Conservation (phyloP, 2,797 vertebrate genomes). For the Neosilurus hyrtlii region DNA sequence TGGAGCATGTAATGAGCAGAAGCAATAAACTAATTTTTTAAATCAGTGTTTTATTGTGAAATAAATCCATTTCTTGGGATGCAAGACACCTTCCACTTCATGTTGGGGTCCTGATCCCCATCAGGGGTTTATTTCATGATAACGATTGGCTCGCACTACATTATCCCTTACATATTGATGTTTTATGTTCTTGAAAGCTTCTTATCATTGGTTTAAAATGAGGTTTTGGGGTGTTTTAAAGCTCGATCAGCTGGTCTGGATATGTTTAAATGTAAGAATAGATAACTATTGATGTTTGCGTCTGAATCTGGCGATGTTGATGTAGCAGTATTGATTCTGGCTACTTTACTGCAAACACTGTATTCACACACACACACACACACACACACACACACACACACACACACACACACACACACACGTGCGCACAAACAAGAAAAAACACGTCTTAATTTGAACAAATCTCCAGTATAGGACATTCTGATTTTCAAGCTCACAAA, state of each 20-base stretch:
- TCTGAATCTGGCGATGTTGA: neutral
- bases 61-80: too few species aligned
- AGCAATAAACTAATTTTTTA: too few species aligned
- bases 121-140: too few species aligned
- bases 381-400: conserved; percentile 15
- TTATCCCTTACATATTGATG: too few species aligned
- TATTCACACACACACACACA: conserved; percentile 7
- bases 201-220: neutral
- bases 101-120: too few species aligned
- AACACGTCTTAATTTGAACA: conserved; percentile 15
- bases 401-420: conserved; percentile 16
- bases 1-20: too few species aligned
- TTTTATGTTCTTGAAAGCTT: neutral
- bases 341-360: neutral
- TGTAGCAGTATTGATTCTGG: neutral
- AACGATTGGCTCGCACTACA: too few species aligned
- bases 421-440: neutral
- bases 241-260: neutral
- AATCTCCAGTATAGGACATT: conserved; percentile 3
- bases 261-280: neutral
- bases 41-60: too few species aligned
- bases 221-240: neutral
- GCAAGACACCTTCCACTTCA: too few species aligned
- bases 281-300: neutral
- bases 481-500: neutral